phyloP scores from a whole-genome alignment of 2,113 vertebrate species.

The Cochlearius cochlearius region DNA sequence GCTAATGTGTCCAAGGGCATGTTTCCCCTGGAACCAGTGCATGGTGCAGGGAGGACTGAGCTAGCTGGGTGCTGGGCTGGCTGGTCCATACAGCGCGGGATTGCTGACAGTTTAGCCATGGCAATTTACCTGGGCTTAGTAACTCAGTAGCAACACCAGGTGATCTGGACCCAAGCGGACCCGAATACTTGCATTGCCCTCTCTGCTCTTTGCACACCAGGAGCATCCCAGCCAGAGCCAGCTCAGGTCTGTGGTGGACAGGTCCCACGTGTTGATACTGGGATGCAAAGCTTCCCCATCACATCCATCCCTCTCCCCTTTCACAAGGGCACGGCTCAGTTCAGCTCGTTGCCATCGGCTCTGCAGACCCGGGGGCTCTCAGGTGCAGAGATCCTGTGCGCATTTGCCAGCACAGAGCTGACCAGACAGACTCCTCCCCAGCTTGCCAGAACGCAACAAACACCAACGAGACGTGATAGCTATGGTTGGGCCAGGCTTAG shows the following conservation, averaged over 20 bases:
- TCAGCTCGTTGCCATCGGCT: not conserved
- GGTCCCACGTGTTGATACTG: not conserved
- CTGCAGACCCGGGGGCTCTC: not conserved
- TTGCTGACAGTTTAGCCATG: not conserved
- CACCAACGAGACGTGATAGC: not conserved
- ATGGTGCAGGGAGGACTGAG: not conserved
- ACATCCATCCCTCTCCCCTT: not conserved
- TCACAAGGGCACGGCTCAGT: not conserved
- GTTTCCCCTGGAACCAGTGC: not conserved
- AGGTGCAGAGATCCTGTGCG: not conserved
- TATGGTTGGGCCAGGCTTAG: not conserved
- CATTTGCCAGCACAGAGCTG: not conserved
- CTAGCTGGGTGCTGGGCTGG: not conserved
- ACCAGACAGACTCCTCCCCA: not conserved
- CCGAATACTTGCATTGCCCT: not conserved
- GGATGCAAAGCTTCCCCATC: not conserved
- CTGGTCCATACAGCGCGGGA: rapidly evolving
- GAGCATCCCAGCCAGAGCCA: not conserved
- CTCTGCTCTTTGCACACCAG: not conserved
- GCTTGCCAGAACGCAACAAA: not conserved
- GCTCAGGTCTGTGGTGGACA: not conserved
- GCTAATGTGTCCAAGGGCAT: not conserved
- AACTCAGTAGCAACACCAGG: not conserved
- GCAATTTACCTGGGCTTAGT: not conserved
- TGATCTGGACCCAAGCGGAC: not conserved